A percentile compares a stretch with the other conserved stretches of the same genome.
Evolutionary conservation across 2,888 invertebrate species (phyloP).

Genomic region (Diloba caeruleocephala): DNA sequence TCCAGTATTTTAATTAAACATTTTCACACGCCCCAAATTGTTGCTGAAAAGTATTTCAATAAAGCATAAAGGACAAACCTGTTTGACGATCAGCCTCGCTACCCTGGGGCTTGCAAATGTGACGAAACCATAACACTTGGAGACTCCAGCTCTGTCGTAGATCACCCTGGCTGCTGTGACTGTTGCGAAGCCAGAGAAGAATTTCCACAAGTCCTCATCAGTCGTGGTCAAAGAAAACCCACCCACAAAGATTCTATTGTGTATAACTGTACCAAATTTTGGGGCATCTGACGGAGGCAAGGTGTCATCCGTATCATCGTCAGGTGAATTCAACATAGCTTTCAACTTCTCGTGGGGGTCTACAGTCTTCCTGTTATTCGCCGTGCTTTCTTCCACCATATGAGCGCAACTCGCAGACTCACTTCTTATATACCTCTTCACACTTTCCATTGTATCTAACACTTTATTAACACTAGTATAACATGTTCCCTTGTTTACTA

Average conservation of each 20-base stretch:
- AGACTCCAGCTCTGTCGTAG: conserved; percentile 97
- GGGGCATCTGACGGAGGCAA: conserved; percentile 85
- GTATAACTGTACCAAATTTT: conserved; percentile 95
- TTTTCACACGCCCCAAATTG: conserved; percentile 32
- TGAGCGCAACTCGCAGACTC: conserved; percentile 86
- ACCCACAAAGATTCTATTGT: conserved; percentile 98
- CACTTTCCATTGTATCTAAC: conserved; percentile 76
- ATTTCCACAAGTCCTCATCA: conserved; percentile 96
- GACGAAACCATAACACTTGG: conserved; percentile 97
- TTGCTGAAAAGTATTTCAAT: conserved; percentile 44
- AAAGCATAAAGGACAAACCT: conserved; percentile 69
- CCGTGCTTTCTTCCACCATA: conserved; percentile 83
- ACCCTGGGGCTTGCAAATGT: conserved; percentile 89
- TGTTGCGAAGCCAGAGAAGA: conserved; percentile 96
- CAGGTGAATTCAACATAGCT: conserved; percentile 81
- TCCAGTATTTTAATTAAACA: conserved; percentile 33
- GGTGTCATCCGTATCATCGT: conserved; percentile 82
- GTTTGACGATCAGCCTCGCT: conserved; percentile 85
- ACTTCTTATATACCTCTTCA: conserved; percentile 84
- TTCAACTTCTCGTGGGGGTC: conserved; percentile 86
- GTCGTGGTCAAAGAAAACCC: conserved; percentile 98
- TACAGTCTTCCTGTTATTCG: conserved; percentile 76
- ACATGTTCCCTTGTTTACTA: conserved; percentile 87
- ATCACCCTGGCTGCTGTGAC: conserved; percentile 98
- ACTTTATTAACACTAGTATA: conserved; percentile 67